Evolutionary conservation across 1,140 invertebrate species (phyloP).

Genomic region (Radopholus similis): DNA sequence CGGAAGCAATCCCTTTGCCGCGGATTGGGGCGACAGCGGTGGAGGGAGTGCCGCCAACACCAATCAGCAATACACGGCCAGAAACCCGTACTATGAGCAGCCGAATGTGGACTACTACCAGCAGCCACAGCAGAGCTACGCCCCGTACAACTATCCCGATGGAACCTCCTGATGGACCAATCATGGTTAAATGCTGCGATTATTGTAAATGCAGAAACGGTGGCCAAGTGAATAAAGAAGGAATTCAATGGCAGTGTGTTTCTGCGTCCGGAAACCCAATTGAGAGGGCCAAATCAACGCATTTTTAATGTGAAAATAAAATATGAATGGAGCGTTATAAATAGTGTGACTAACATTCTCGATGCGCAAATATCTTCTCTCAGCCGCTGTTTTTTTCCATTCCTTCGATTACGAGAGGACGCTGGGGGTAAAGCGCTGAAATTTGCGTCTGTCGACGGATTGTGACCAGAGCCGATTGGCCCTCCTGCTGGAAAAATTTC

Average conservation of each 20-base stretch:
- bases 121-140: background rate
- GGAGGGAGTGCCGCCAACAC: background rate
- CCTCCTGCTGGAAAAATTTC: background rate
- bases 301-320: too few relatives aligned
- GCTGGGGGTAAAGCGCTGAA: slow-evolving; percentile 1
- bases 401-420: slow-evolving; percentile 1
- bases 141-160: too few relatives aligned
- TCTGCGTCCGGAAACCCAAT: too few relatives aligned
- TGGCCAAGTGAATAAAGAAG: too few relatives aligned
- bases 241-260: too few relatives aligned
- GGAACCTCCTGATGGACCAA: too few relatives aligned
- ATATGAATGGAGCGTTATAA: too few relatives aligned
- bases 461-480: background rate
- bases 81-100: background rate
- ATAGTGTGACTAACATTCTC: too few relatives aligned
- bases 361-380: too few relatives aligned
- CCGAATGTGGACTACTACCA: background rate
- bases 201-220: too few relatives aligned
- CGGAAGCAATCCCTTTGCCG: background rate
- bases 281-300: too few relatives aligned
- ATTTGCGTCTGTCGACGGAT: slow-evolving; percentile 1
- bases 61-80: background rate
- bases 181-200: too few relatives aligned
- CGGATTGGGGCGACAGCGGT: background rate
- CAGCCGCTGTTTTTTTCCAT: background rate